Conservation (phyloP, 2,888 invertebrate species). For the Nezara viridula region DNA sequence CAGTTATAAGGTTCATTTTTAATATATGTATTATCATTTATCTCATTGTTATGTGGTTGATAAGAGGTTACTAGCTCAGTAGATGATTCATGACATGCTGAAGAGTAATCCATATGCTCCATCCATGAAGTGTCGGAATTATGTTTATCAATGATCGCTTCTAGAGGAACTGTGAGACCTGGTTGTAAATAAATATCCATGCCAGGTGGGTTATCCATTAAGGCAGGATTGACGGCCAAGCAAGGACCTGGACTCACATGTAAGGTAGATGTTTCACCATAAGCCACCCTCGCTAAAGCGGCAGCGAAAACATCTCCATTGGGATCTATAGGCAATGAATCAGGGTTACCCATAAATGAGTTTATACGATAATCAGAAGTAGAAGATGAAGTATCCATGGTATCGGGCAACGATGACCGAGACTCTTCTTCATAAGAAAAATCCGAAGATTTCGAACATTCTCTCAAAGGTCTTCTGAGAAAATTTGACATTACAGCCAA, state of each 20-base stretch:
- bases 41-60: conserved; percentile 63
- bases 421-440: conserved; percentile 63
- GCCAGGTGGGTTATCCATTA: conserved; percentile 62
- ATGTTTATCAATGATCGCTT: neutral
- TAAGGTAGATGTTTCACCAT: conserved; percentile 55
- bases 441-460: conserved; percentile 59
- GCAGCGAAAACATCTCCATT: conserved; percentile 59
- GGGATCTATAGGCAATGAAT: conserved; percentile 43
- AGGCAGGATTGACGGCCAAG: conserved; percentile 64
- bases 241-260: conserved; percentile 61
- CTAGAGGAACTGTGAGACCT: conserved; percentile 52
- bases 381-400: conserved; percentile 61
- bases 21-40: conserved; percentile 70
- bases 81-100: conserved; percentile 65
- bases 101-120: conserved; percentile 65
- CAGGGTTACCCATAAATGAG: neutral
- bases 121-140: conserved; percentile 8
- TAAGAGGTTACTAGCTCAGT: conserved; percentile 59
- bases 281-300: conserved; percentile 54
- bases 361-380: conserved; percentile 23
- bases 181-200: conserved; percentile 46
- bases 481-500: conserved; percentile 78
- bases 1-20: conserved; percentile 65
- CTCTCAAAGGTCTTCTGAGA: conserved; percentile 62
- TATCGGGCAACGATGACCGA: conserved; percentile 62